These are phyloP conservation scores for Eudemis profundana DNA, from an alignment of 2,888 invertebrate genomes.

Conservation along the genomic window DNA sequence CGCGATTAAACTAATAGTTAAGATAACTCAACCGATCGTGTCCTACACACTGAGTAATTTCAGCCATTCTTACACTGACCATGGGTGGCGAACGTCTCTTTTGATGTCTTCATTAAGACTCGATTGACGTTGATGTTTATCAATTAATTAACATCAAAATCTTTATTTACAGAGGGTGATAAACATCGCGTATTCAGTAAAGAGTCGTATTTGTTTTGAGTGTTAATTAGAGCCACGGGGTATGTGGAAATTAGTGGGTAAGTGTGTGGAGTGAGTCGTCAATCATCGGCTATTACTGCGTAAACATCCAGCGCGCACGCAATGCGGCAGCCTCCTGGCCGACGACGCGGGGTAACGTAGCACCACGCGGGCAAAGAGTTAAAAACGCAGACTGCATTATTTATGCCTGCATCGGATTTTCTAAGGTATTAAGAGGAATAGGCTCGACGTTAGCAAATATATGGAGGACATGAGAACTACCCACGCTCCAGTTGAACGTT, in stretches of 20 bases:
- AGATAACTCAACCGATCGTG: slow-evolving; percentile 70
- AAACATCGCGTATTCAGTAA: slow-evolving; percentile 38
- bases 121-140: slow-evolving; percentile 55
- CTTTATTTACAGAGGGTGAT: slow-evolving; percentile 37
- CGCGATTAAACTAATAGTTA: slow-evolving; percentile 75
- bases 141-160: slow-evolving; percentile 42
- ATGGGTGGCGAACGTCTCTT: slow-evolving; percentile 67
- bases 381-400: slow-evolving; percentile 9
- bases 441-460: too few species aligned
- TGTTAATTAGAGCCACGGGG: slow-evolving; percentile 70
- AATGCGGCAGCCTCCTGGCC: slow-evolving; percentile 47
- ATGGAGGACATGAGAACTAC: too few species aligned
- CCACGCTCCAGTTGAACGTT: too few species aligned
- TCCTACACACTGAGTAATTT: slow-evolving; percentile 72
- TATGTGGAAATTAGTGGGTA: slow-evolving; percentile 59
- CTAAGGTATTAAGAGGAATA: too few species aligned
- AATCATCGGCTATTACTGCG: slow-evolving; percentile 59
- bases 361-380: slow-evolving; percentile 20
- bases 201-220: slow-evolving; percentile 51
- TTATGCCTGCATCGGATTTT: background rate
- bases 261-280: slow-evolving; percentile 61
- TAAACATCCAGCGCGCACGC: slow-evolving; percentile 59
- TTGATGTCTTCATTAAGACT: slow-evolving; percentile 64
- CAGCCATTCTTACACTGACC: slow-evolving; percentile 71
- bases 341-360: slow-evolving; percentile 42